These are phyloP conservation scores for Aphrophora alni DNA, from an alignment of 2,888 invertebrate genomes.

Conservation along the genomic window DNA sequence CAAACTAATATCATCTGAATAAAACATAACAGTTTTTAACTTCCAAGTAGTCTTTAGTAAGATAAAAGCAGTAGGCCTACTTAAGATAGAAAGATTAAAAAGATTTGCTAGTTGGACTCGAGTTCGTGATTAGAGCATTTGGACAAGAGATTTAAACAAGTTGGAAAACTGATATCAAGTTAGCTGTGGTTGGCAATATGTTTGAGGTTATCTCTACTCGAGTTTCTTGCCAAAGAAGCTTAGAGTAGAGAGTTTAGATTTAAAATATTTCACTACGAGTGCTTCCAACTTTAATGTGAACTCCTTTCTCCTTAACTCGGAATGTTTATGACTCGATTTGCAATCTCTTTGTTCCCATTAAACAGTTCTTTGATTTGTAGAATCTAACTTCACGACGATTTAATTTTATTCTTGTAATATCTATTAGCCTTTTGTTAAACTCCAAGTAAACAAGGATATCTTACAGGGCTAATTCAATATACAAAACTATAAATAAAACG, in stretches of 20 bases:
- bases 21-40: too few species aligned
- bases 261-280: background rate
- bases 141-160: conserved; percentile 2
- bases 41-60: too few species aligned
- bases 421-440: too few species aligned
- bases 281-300: background rate
- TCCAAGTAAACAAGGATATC: too few species aligned
- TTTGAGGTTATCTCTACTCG: background rate
- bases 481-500: too few species aligned
- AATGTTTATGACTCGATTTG: conserved; percentile 2
- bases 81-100: background rate
- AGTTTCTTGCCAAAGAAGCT: background rate
- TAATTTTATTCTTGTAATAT: too few species aligned
- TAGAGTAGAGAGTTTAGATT: background rate
- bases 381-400: too few species aligned
- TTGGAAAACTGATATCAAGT: background rate
- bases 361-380: too few species aligned
- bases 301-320: background rate
- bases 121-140: background rate
- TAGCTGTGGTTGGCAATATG: background rate
- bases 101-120: background rate
- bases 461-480: too few species aligned
- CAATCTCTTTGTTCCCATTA: background rate
- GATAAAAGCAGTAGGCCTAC: too few species aligned
- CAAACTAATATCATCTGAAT: too few species aligned